Base-by-base conservation (phyloP, 2,113 vertebrate genomes). In the Illadopsis cleaveri region DNA sequence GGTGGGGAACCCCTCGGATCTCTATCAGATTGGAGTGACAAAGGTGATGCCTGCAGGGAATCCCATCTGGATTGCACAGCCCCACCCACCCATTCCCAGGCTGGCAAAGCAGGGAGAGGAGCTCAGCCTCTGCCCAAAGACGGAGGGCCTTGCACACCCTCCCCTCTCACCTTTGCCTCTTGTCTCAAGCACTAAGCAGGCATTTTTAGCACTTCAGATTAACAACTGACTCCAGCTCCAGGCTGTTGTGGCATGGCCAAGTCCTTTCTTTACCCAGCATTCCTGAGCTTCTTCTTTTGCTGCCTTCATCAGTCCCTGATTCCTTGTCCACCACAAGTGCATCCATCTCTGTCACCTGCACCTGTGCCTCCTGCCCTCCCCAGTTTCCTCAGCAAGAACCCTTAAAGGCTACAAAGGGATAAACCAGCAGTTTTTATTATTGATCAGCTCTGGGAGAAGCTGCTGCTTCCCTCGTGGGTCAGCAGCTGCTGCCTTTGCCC, bases 11-110 rank as follows among this genome's bases (percentile, higher is more conserved):
- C 96, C 98, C 50, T 98, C 98, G 1, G 95, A 97, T 8, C 98
- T 98, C 80, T 99, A 98, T 87, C 98, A 98, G 94, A 97, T 99
- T 15, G 99, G 99, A 92, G 62, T 98, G 86, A 99, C 98, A 71
- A 99, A 99, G 99, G 99, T 99, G 93, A 82, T 77, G 50, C 31
- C 42, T 42, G 2, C 13, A 40, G 82, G 71, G 51, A 56, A 31
- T 33, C 42, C 47, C 45, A 10, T 4, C 35, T 47, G 45, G 30
- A 33, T 16, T 3, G 3, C 62, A 61, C 25, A 54, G 57, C 37
- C 31, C 17, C 60, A 64, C 20, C 21, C 53, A n/a, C 33, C 40
- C 47, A 2, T 28, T 22, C 25, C 19, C 30, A 20, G n/a, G 23
- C 56, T 75, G 64, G 68, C 30, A 69, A 2, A 44, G 58, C 61